A percentile compares a stretch with the other conserved stretches of the same genome.
phyloP scores from a whole-genome alignment of 2,797 vertebrate species.

The Antrozous pallidus region DNA sequence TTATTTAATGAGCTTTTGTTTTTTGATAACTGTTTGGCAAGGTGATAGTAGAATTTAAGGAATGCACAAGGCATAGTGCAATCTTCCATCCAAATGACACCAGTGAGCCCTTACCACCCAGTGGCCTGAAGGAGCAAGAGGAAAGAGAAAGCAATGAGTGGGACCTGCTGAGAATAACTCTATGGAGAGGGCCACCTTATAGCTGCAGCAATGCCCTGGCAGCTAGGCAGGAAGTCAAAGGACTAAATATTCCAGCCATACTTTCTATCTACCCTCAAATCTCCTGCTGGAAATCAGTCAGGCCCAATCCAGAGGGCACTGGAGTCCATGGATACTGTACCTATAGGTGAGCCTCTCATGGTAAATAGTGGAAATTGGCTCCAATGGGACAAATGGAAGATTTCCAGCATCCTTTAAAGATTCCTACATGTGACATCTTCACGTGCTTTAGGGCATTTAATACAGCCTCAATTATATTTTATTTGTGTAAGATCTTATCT shows the following conservation, averaged over 20 bases:
- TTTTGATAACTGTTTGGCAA: background rate
- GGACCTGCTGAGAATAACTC: background rate
- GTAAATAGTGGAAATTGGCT: background rate
- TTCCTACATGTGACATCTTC: background rate
- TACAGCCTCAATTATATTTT: background rate
- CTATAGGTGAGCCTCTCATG: background rate
- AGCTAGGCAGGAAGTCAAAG: background rate
- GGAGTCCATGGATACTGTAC: background rate
- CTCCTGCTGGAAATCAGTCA: background rate
- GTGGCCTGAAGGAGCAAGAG: background rate
- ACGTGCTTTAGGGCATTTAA: background rate
- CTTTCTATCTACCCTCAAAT: background rate
- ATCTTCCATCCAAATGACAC: background rate
- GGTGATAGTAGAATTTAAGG: background rate
- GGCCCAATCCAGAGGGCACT: background rate
- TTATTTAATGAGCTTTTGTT: background rate
- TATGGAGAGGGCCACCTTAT: background rate
- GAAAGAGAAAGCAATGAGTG: background rate
- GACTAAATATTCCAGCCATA: background rate
- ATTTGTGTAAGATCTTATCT: background rate
- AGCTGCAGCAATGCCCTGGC: background rate
- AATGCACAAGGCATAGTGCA: background rate
- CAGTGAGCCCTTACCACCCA: background rate
- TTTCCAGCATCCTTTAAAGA: background rate
- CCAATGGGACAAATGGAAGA: background rate